phyloP scores from a whole-genome alignment of 2,113 vertebrate genomes.

The Dicrurus megarhynchus region DNA sequence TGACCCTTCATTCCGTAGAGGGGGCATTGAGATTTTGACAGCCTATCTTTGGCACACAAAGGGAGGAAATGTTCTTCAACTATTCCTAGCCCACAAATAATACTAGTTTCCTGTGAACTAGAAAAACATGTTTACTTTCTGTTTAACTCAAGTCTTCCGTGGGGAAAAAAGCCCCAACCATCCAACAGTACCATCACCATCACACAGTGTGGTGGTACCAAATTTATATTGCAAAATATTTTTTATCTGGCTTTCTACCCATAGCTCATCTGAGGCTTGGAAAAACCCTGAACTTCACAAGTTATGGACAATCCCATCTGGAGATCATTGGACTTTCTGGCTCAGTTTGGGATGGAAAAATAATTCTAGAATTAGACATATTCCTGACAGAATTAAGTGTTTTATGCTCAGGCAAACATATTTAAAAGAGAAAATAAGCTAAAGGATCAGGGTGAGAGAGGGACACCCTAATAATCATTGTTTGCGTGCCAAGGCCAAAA shows the following conservation, averaged over 20 bases:
- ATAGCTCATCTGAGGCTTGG: background rate
- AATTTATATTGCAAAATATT: background rate
- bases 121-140: slow-evolving; percentile 45
- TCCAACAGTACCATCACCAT: background rate
- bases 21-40: background rate
- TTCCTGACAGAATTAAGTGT: background rate
- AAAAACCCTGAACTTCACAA: background rate
- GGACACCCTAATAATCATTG: background rate
- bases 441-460: background rate
- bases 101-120: slow-evolving; percentile 12
- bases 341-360: background rate
- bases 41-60: slow-evolving; percentile 33
- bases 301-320: background rate
- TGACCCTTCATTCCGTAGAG: background rate
- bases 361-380: background rate
- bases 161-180: background rate
- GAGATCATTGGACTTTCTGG: background rate
- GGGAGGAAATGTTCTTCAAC: slow-evolving; percentile 14
- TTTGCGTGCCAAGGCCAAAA: background rate
- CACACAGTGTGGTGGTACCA: background rate
- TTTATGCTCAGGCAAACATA: background rate
- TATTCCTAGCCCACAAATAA: slow-evolving; percentile 38
- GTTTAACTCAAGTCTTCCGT: background rate
- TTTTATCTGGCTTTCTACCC: background rate
- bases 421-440: background rate